Conservation (phyloP, 2,113 vertebrate genomes). For the Catharus fuscescens region DNA sequence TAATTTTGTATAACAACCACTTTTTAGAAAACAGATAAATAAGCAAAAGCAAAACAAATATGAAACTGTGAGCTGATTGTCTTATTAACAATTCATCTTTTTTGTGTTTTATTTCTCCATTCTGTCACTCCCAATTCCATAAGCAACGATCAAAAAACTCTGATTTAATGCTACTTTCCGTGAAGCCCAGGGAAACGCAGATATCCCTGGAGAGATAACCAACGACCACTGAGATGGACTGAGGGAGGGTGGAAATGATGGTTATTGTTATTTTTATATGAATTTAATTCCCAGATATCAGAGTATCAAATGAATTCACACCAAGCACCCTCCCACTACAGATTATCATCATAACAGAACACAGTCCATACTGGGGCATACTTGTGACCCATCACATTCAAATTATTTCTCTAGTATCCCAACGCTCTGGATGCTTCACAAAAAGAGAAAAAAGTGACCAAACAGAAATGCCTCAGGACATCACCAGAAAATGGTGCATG, state of each 20-base stretch:
- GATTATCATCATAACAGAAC: neutral
- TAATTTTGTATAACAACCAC: neutral
- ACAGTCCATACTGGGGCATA: neutral
- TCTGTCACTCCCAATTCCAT: neutral
- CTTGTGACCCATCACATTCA: neutral
- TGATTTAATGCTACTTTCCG: neutral
- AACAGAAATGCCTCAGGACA: neutral
- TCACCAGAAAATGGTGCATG: neutral
- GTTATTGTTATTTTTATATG: neutral
- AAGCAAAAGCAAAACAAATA: neutral
- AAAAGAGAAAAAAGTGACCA: neutral
- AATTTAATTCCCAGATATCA: neutral
- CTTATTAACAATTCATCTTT: neutral
- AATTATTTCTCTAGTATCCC: neutral
- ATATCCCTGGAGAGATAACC: neutral
- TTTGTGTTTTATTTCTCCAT: neutral
- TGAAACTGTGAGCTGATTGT: neutral
- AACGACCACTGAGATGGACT: neutral
- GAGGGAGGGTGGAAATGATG: neutral
- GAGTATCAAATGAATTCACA: neutral
- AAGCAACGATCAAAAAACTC: rapidly evolving
- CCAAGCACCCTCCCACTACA: neutral
- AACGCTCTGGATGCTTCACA: neutral
- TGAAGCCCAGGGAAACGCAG: neutral
- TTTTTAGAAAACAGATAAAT: neutral